Evolutionary conservation across 2,888 invertebrate genomes (phyloP), one percentile per base, ranked within the genome.

Genomic region (Eupithecia pulchellata): DNA sequence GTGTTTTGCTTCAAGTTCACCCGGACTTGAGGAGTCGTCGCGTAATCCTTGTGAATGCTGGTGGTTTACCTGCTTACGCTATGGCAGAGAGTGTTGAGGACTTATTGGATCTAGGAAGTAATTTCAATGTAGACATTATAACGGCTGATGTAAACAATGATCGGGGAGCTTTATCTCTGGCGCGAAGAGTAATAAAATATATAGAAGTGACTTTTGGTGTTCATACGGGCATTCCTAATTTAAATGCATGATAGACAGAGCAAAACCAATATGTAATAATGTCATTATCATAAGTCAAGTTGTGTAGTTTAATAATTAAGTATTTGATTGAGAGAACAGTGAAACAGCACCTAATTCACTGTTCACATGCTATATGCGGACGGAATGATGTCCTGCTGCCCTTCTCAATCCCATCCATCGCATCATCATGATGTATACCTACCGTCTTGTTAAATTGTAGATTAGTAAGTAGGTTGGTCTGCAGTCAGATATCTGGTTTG

Each of bases 171-270:
- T 52, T 75, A 5, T 86, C 84, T 73, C 79, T 94, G 60, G 93
- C 93, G 3, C 83, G 80, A 69, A 89, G 87, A 76, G 80, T 94
- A 36, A 74, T 94, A 4, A 91, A 87, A 75, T 92, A 92, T 71
- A 80, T 94, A 64, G 90, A 92, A 88, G 90, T 91, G 14, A 87
- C 91, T 58, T 58, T 92, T 74, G 94, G 94, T 79, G 78, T 89
- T 32, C 87, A 86, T 60, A 93, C 93, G 77, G 94, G 94, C 69
- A 86, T 94, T 71, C 94, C 94, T 30, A 93, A 93, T 82, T 67
- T 94, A 67, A 91, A 93, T 86, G 81, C 92, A 57, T 65, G 42
- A 64, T 17, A 29, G 9, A n/a, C 27, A 57, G 13, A 57, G n/a
- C 8, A 29, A 29, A 47, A n/a, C n/a, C n/a, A n/a, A n/a, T n/a